Evolutionary conservation across 2,113 vertebrate genomes (phyloP).

Genomic region (Corythornis vintsioides): DNA sequence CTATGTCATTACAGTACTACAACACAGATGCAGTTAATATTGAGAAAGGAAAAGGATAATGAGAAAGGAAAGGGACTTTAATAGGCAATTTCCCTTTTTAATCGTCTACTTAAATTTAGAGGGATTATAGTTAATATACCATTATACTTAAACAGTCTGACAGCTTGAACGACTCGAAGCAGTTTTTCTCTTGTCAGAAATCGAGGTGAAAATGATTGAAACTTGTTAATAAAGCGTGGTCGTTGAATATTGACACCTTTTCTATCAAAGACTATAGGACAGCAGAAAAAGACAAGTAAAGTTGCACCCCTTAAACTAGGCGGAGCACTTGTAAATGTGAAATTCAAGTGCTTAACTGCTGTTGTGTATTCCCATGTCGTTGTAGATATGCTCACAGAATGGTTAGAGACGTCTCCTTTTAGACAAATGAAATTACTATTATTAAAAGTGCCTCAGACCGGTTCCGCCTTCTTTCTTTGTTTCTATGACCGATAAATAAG

Average conservation of each 20-base stretch:
- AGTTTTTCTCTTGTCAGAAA: background rate
- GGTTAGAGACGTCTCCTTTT: background rate
- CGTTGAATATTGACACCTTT: background rate
- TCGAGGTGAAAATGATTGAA: too few species aligned
- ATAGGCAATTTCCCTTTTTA: background rate
- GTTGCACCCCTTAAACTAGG: background rate
- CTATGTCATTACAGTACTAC: too few species aligned
- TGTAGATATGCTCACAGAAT: background rate
- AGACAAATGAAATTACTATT: accelerated
- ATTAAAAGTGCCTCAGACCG: too few species aligned
- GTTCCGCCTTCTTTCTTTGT: too few species aligned
- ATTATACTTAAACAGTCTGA: background rate
- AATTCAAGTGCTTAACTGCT: background rate
- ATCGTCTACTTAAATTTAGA: background rate
- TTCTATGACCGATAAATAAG: too few species aligned
- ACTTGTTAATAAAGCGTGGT: background rate
- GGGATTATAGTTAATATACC: background rate
- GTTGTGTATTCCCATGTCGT: background rate
- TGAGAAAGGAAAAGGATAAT: too few species aligned
- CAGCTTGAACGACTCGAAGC: background rate
- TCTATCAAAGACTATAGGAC: background rate
- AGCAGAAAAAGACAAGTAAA: background rate
- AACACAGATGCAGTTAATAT: background rate
- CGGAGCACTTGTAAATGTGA: background rate
- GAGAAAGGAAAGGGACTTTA: background rate